Evolutionary conservation across 2,888 invertebrate species (phyloP).

Genomic region (Acleris cristana): DNA sequence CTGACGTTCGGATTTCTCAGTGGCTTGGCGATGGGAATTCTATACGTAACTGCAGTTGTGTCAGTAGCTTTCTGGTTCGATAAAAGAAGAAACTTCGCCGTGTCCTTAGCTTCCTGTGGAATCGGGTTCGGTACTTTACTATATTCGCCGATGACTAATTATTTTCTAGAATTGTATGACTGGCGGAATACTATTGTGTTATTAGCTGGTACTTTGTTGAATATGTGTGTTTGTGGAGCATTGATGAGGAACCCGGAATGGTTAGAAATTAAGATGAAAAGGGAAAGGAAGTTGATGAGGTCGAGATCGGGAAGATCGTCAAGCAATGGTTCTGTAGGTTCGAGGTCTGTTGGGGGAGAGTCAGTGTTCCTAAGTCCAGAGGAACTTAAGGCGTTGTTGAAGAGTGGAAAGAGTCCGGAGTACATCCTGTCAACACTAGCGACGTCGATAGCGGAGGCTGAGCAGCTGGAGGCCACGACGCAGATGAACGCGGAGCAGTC

Average conservation of each 20-base stretch:
- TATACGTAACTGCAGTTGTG: slow-evolving; percentile 95
- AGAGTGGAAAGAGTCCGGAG: slow-evolving; percentile 87
- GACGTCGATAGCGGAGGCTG: slow-evolving; percentile 80
- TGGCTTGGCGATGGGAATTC: slow-evolving; percentile 91
- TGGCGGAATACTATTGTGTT: slow-evolving; percentile 92
- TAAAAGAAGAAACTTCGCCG: slow-evolving; percentile 92
- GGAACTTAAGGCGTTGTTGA: slow-evolving; percentile 86
- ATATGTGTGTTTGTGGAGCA: slow-evolving; percentile 93
- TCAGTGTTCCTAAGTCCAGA: slow-evolving; percentile 84
- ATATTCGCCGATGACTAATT: slow-evolving; percentile 93
- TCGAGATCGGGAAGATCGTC: slow-evolving; percentile 71
- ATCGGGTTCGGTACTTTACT: slow-evolving; percentile 94
- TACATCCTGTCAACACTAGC: slow-evolving; percentile 85
- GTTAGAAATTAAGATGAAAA: slow-evolving; percentile 86
- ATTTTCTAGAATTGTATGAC: slow-evolving; percentile 88
- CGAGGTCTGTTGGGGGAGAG: slow-evolving; percentile 75
- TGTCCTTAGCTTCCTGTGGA: slow-evolving; percentile 93
- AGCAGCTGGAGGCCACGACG: slow-evolving; percentile 70
- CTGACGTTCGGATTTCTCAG: slow-evolving; percentile 93
- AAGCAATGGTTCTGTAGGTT: slow-evolving; percentile 77
- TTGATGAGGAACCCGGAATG: slow-evolving; percentile 95
- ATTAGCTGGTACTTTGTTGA: slow-evolving; percentile 91
- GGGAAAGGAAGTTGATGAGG: slow-evolving; percentile 71
- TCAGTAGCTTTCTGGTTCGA: slow-evolving; percentile 97
- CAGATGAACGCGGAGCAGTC: slow-evolving; percentile 73